Evolutionary conservation across 2,113 vertebrate species (phyloP).

Genomic region (Gopherus flavomarginatus): DNA sequence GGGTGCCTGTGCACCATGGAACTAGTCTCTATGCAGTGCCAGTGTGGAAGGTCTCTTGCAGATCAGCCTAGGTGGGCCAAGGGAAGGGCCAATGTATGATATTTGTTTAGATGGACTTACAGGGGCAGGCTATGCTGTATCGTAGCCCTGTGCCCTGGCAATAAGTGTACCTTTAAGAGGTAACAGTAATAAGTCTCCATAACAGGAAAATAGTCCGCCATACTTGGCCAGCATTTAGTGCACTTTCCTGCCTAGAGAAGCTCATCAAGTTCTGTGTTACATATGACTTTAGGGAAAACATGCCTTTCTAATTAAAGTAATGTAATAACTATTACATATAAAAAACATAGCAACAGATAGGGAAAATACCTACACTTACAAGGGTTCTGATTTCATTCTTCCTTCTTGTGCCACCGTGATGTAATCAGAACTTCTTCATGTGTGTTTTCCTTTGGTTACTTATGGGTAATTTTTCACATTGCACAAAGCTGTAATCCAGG

Average conservation of each 20-base stretch:
- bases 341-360: not conserved
- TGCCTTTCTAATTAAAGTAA: not conserved
- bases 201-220: too few species aligned
- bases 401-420: not conserved
- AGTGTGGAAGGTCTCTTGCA: not conserved
- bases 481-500: accelerated
- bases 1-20: not conserved
- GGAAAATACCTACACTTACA: not conserved
- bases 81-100: not conserved
- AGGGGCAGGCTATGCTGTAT: not conserved
- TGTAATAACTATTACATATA: not conserved
- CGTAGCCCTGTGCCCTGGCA: not conserved
- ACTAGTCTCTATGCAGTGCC: not conserved
- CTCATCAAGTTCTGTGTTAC: accelerated
- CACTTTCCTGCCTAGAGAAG: not conserved
- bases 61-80: not conserved
- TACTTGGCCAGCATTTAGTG: not conserved
- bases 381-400: accelerated
- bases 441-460: not conserved
- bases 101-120: not conserved
- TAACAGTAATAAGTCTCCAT: not conserved
- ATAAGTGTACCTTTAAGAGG: not conserved
- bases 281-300: not conserved
- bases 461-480: not conserved
- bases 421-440: not conserved